These are phyloP conservation scores for Tupaia tana DNA, from an alignment of 2,113 vertebrate genomes.

Conservation along the genomic window DNA sequence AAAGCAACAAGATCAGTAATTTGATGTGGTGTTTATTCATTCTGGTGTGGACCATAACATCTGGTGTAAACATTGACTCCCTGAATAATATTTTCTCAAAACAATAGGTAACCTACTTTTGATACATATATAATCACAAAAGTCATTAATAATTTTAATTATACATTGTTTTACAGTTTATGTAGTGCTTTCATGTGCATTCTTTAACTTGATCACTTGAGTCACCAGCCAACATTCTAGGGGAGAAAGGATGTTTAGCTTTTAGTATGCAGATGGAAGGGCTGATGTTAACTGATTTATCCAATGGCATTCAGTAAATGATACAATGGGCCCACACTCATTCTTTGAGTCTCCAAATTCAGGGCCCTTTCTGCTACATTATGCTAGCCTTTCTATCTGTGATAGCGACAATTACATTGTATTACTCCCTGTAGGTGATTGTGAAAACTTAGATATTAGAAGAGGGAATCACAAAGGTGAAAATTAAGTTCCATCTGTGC, in stretches of 20 bases:
- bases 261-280: conserved; percentile 9
- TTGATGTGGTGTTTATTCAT: not conserved
- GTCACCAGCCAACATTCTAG: not conserved
- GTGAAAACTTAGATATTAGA: conserved; percentile 50
- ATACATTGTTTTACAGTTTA: not conserved
- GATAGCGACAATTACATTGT: not conserved
- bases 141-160: not conserved
- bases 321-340: not conserved
- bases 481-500: not conserved
- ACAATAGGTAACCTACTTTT: not conserved
- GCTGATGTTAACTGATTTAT: not conserved
- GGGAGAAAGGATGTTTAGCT: not conserved
- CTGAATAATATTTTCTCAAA: conserved; percentile 1
- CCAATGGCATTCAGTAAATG: not conserved
- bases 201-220: not conserved
- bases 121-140: not conserved
- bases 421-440: conserved; percentile 22
- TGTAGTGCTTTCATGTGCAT: not conserved
- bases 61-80: not conserved
- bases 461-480: not conserved
- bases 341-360: conserved; percentile 27
- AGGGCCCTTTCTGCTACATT: conserved; percentile 14
- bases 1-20: conserved; percentile 16
- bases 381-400: not conserved
- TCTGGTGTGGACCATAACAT: not conserved